Evolutionary conservation across 37 sponge, comb jelly and placozoan genomes (phyloP), one percentile per base, ranked within the genome.

Genomic region (Geodia barretti): DNA sequence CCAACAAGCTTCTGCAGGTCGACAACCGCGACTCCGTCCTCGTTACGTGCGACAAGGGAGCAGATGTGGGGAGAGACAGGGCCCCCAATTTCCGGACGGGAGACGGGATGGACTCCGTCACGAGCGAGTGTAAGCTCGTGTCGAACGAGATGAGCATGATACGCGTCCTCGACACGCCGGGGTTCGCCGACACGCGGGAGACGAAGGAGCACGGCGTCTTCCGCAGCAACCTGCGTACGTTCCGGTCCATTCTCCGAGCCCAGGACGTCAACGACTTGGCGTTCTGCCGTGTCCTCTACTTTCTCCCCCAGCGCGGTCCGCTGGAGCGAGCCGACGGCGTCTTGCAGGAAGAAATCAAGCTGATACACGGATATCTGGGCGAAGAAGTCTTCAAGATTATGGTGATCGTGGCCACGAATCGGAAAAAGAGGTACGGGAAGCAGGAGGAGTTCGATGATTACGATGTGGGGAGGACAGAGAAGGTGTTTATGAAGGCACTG

Each of bases 1-100:
- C 72, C 33, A 81, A 81, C 41, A 81, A 81, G 38, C 81, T 81
- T 3, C 72, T 81, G n/a, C 30, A 63, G 21, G 65, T n/a, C 28
- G 26, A 64, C 24, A 19, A 9, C 3, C 67, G 39, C 1, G 26
- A 3, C 1, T 64, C 60, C 25, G 67, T 25, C 20, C 39, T 24
- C 29, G 17, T 1, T 14, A 34, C 3, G n/a, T n/a, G 19, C 42
- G 30, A 30, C 33, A 20, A 20, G 5, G 33, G 33, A 20, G 29
- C 33, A 31, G 34, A 30, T 20, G 33, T 32, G 33, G 75, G 54
- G 11, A 25, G 29, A 17, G 58, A 42, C 4, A 25, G 25, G 17
- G 21, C 25, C 47, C 25, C 59, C 1, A 58, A 74, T 1, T 77
- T 77, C 38, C 31, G 17, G 62, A 64, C 62, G 31, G 58, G 26